phyloP scores from a whole-genome alignment of 1,140 invertebrate species.

The Rhagoletis pomonella region DNA sequence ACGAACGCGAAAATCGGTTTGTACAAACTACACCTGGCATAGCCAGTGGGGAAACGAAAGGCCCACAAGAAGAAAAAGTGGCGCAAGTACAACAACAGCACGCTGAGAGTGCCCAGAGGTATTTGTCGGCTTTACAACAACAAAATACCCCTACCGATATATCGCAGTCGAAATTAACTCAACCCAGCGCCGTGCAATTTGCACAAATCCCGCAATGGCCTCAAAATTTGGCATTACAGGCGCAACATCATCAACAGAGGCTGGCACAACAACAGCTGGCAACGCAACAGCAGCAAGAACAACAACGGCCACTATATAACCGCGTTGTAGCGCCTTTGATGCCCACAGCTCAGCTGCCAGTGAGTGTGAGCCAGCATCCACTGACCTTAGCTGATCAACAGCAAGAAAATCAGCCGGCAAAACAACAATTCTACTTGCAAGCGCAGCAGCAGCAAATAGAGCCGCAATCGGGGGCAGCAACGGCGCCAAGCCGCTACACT shows the following conservation, averaged over 20 bases:
- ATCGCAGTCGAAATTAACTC: background rate
- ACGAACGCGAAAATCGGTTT: too few species aligned
- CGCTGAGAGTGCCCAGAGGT: background rate
- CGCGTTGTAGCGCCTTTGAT: background rate
- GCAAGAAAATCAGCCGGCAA: background rate
- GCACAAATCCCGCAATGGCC: background rate
- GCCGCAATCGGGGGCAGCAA: background rate
- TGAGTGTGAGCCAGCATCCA: too few species aligned
- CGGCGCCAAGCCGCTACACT: background rate
- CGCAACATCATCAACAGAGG: background rate
- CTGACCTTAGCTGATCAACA: background rate
- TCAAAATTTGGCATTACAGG: background rate
- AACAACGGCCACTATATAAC: background rate
- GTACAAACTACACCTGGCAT: too few species aligned
- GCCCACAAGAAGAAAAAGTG: too few species aligned
- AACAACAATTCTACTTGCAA: background rate
- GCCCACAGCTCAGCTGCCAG: background rate
- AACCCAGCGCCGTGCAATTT: background rate
- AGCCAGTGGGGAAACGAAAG: too few species aligned
- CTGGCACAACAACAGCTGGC: background rate
- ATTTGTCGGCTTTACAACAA: background rate
- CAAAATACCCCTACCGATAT: background rate
- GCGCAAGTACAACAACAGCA: background rate
- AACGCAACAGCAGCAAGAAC: background rate
- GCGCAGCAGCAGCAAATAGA: background rate